These are phyloP conservation scores for Linyphia triangularis DNA, from an alignment of 2,888 invertebrate species.

Conservation along the genomic window DNA sequence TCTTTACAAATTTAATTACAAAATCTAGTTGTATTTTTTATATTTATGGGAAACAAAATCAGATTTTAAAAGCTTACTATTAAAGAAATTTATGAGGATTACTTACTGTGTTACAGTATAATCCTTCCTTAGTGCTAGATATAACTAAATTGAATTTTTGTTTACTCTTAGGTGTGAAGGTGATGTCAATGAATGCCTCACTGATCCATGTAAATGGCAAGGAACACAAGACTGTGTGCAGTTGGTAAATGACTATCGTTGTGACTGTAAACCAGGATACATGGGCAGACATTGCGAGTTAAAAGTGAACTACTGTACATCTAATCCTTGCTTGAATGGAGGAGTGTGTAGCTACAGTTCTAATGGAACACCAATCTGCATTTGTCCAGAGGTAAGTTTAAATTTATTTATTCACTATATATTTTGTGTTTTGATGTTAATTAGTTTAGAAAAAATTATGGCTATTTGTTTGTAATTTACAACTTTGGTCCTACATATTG, in stretches of 20 bases:
- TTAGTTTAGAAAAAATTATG: not conserved
- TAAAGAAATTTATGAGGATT: too few species aligned
- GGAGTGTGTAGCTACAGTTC: constrained; percentile 89
- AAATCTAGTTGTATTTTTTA: too few species aligned
- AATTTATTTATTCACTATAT: not conserved
- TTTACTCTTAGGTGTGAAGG: constrained; percentile 94
- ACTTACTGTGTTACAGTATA: too few species aligned
- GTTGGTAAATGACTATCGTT: constrained; percentile 93
- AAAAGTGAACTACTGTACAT: constrained; percentile 93
- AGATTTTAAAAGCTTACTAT: too few species aligned
- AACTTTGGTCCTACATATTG: not conserved
- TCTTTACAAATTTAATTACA: too few species aligned
- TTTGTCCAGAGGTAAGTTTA: constrained; percentile 83
- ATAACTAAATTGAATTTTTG: constrained; percentile 83
- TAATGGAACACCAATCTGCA: constrained; percentile 87
- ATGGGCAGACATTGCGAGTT: constrained; percentile 94
- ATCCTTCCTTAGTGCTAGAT: too few species aligned
- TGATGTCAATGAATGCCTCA: constrained; percentile 96
- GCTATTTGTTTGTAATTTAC: not conserved
- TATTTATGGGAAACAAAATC: too few species aligned
- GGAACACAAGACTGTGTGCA: constrained; percentile 89
- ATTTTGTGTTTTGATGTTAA: not conserved
- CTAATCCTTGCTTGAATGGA: constrained; percentile 91
- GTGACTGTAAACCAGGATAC: constrained; percentile 94
- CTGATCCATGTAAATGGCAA: constrained; percentile 90